These are phyloP conservation scores for Drosophila auraria DNA, from an alignment of 1,140 invertebrate genomes.

Conservation along the genomic window DNA sequence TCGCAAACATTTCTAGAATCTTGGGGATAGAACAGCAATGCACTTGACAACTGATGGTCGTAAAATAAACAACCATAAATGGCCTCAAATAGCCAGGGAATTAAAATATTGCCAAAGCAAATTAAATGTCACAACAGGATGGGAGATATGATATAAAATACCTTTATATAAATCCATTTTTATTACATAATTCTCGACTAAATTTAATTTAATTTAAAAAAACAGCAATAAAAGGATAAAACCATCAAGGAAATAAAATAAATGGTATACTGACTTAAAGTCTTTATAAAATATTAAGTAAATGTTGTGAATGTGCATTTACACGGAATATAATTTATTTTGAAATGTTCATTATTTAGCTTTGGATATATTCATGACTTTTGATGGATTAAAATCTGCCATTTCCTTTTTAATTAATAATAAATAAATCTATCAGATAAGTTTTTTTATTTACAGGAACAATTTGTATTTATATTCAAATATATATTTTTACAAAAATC, in stretches of 20 bases:
- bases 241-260: neutral
- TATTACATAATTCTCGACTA: constrained; percentile 1
- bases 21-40: constrained; percentile 15
- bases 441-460: neutral
- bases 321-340: neutral
- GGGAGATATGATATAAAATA: neutral
- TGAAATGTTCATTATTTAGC: neutral
- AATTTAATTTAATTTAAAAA: constrained; percentile 2
- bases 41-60: constrained; percentile 43
- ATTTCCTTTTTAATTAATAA: neutral
- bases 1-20: constrained; percentile 8
- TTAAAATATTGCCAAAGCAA: constrained; percentile 31
- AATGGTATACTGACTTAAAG: too few relatives aligned
- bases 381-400: too few relatives aligned
- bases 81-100: constrained; percentile 28
- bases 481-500: neutral
- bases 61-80: constrained; percentile 46
- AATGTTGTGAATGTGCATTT: too few relatives aligned
- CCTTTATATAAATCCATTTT: neutral
- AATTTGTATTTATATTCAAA: neutral
- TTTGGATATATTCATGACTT: too few relatives aligned
- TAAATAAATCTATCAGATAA: neutral
- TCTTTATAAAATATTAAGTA: too few relatives aligned
- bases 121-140: neutral
- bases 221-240: neutral